A percentile compares a stretch with the other conserved stretches of the same genome.
Conservation (phyloP, 2,113 vertebrate species). For the Lethenteron reissneri region DNA sequence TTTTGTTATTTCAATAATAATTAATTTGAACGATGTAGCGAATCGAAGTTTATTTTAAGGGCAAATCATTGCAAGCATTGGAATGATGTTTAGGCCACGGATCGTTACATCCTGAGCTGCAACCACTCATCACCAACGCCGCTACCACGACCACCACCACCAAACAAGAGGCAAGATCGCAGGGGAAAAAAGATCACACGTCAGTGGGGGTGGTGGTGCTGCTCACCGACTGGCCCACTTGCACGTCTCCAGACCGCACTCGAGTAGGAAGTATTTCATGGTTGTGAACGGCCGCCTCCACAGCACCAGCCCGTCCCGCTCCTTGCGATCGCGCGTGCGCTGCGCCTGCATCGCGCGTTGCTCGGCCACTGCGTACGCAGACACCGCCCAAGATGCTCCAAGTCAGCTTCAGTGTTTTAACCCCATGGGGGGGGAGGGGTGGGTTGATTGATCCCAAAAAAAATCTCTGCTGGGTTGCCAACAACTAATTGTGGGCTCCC, state of each 20-base stretch:
- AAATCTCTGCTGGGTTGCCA: no score
- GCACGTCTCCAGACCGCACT: constrained; percentile 14
- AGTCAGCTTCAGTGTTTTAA: no score
- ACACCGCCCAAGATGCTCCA: no score
- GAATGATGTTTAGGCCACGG: background rate
- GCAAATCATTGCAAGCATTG: background rate
- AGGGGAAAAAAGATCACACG: no score
- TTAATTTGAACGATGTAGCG: no score
- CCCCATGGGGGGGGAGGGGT: no score
- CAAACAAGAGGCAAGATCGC: background rate
- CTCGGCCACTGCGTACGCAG: background rate
- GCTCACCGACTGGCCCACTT: background rate
- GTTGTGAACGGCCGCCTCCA: constrained; percentile 66
- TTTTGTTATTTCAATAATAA: no score
- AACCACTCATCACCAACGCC: background rate
- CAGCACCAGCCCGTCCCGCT: constrained; percentile 58
- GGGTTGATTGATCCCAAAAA: no score
- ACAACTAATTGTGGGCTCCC: no score
- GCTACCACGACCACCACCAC: background rate
- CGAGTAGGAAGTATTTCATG: constrained; percentile 72
- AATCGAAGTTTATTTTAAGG: background rate
- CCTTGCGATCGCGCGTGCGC: constrained; percentile 38
- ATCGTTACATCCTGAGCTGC: background rate
- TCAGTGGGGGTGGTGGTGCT: background rate
- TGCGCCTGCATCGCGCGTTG: background rate